These are phyloP conservation scores for Spilogale gracilis DNA, from an alignment of 2,113 vertebrate species.

Conservation along the genomic window DNA sequence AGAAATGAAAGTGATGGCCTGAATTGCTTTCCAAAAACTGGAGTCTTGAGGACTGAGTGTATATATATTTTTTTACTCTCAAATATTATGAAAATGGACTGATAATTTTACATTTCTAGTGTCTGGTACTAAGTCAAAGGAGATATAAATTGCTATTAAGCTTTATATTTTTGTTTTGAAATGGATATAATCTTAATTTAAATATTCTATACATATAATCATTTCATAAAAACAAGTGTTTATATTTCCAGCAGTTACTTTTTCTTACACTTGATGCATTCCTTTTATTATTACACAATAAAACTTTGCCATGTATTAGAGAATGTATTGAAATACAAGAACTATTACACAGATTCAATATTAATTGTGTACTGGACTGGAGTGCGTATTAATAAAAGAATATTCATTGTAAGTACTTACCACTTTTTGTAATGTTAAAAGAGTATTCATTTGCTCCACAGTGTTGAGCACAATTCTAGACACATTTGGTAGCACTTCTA, in stretches of 20 bases:
- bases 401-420: background rate
- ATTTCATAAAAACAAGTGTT: background rate
- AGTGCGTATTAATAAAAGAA: background rate
- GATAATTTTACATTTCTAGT: background rate
- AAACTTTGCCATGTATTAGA: background rate
- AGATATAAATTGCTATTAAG: background rate
- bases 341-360: background rate
- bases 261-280: background rate
- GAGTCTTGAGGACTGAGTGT: conserved; percentile 29
- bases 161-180: background rate
- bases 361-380: background rate
- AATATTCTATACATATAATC: background rate
- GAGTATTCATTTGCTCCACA: background rate
- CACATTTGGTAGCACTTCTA: background rate
- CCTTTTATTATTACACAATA: background rate
- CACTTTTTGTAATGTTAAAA: background rate
- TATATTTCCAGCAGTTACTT: background rate
- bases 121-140: background rate
- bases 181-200: background rate
- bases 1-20: conserved; percentile 67
- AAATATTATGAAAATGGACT: conserved; percentile 49
- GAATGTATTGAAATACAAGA: background rate
- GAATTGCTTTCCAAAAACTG: conserved; percentile 61
- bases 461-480: background rate
- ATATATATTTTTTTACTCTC: background rate